Percentiles rank a stretch among this genome's conserved stretches.
Evolutionary conservation across 1,140 invertebrate genomes (phyloP).

Genomic region (Aphaenogaster floridana): DNA sequence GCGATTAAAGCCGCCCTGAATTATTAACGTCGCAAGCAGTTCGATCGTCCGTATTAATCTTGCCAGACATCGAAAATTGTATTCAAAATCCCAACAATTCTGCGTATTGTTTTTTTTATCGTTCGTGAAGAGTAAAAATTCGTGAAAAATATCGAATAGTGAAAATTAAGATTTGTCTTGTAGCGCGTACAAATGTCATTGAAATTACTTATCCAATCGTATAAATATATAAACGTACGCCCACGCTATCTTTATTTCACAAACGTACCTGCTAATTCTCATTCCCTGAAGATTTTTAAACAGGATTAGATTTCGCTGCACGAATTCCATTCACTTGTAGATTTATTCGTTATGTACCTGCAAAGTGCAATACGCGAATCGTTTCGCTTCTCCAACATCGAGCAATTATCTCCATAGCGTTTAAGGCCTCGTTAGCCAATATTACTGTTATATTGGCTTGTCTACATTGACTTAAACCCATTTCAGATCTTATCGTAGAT

Average conservation of each 20-base stretch:
- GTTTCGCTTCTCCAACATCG: constrained; percentile 11
- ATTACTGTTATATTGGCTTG: constrained; percentile 42
- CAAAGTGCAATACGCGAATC: constrained; percentile 5
- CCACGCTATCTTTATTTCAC: background rate
- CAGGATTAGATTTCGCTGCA: background rate
- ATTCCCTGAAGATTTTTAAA: background rate
- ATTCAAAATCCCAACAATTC: background rate
- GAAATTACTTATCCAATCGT: background rate
- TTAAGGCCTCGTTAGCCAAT: constrained; percentile 48
- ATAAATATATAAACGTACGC: constrained; percentile 4
- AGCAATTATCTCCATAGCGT: background rate
- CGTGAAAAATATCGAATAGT: background rate
- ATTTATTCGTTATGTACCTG: constrained; percentile 21
- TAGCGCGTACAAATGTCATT: background rate
- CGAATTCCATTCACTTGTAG: constrained; percentile 14
- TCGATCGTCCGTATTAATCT: constrained; percentile 1
- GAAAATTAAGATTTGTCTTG: background rate
- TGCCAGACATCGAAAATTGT: background rate
- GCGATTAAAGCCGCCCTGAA: constrained; percentile 58
- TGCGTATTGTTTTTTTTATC: background rate
- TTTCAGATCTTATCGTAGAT: constrained; percentile 69
- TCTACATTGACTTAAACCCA: constrained; percentile 22
- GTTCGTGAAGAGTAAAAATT: background rate
- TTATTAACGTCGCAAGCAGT: constrained; percentile 27
- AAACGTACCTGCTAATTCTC: background rate